A percentile compares a stretch with the other conserved stretches of the same genome.
Conservation (phyloP, 2,888 invertebrate species). For the Rhaphigaster nebulosa region DNA sequence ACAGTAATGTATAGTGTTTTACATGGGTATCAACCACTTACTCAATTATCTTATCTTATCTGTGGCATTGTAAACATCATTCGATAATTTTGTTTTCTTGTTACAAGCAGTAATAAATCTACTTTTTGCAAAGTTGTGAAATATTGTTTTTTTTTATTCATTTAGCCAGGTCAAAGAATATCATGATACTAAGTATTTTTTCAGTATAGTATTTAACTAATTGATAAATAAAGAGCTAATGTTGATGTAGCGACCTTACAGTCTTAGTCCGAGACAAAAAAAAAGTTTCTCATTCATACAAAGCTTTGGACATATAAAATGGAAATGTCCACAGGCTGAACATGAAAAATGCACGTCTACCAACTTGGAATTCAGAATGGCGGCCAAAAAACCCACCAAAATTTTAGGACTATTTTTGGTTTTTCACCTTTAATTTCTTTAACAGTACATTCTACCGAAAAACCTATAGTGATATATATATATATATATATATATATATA, state of each 20-base stretch:
- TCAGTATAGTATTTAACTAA: background rate
- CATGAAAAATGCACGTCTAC: too few relatives aligned
- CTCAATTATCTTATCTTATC: constrained; percentile 10
- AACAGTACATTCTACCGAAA: too few relatives aligned
- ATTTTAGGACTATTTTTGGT: too few relatives aligned
- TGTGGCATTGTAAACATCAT: background rate
- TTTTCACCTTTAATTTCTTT: too few relatives aligned
- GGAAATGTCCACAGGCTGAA: too few relatives aligned
- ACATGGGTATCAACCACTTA: background rate
- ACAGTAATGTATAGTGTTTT: background rate
- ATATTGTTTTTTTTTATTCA: background rate
- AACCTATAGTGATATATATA: too few relatives aligned
- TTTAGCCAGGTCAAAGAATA: background rate
- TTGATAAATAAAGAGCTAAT: background rate
- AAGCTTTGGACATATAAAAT: too few relatives aligned
- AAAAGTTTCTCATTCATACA: too few relatives aligned
- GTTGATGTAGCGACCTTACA: background rate
- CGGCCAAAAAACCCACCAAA: too few relatives aligned
- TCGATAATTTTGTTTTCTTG: constrained; percentile 16
- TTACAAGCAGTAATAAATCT: background rate
- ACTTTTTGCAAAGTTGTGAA: background rate
- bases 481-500: too few relatives aligned
- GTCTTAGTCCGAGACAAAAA: too few relatives aligned
- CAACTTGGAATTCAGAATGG: too few relatives aligned
- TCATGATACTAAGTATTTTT: background rate